A percentile compares a stretch with the other conserved stretches of the same genome.
Evolutionary conservation across 23 tunicate genomes (phyloP).

Genomic region (Ascidia mentula): DNA sequence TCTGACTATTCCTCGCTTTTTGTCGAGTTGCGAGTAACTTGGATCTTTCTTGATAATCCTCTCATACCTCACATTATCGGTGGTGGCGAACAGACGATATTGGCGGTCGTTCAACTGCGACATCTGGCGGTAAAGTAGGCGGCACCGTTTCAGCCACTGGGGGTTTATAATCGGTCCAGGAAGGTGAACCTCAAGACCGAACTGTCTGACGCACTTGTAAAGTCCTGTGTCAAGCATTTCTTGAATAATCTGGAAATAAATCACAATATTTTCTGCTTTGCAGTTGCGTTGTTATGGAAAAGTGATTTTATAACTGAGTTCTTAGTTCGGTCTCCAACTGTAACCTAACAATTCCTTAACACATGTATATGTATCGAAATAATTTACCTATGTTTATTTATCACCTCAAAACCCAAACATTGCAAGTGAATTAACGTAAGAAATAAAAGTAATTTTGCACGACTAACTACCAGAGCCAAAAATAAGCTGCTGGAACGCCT

Average conservation of each 20-base stretch:
- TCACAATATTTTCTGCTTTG: too few species aligned
- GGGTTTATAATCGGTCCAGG: conserved; percentile 30
- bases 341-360: too few species aligned
- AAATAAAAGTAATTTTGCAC: too few species aligned
- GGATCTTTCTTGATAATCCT: conserved; percentile 11
- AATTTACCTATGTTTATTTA: too few species aligned
- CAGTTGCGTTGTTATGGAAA: too few species aligned
- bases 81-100: conserved; percentile 35
- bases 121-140: conserved; percentile 23
- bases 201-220: conserved; percentile 63
- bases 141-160: conserved; percentile 18
- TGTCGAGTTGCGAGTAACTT: background rate
- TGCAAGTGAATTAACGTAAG: too few species aligned
- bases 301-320: too few species aligned
- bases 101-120: conserved; percentile 21
- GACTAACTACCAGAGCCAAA: too few species aligned
- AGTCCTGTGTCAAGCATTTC: conserved; percentile 46
- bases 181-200: conserved; percentile 43
- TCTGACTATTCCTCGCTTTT: background rate
- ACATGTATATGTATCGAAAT: too few species aligned
- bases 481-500: too few species aligned
- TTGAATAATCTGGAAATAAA: conserved; percentile 42
- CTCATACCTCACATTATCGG: conserved; percentile 35
- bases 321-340: too few species aligned
- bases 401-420: too few species aligned